A percentile compares a stretch with the other conserved stretches of the same genome.
Conservation (phyloP, 2,113 vertebrate species). For the Actenoides hombroni region DNA sequence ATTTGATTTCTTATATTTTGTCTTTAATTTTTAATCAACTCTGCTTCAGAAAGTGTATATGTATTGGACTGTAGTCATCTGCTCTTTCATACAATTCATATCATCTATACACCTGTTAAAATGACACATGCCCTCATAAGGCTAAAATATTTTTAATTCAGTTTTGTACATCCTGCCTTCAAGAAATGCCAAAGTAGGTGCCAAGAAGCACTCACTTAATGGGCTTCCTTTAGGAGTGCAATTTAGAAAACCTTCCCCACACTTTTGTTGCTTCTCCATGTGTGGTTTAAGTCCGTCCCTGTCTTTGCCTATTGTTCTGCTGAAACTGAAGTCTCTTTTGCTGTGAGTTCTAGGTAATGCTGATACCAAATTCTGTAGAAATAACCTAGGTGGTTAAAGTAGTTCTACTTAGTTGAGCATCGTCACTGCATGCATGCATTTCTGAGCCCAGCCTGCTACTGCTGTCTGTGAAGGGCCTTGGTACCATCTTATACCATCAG, state of each 20-base stretch:
- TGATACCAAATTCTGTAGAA: not conserved
- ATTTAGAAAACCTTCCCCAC: not conserved
- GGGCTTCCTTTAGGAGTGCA: not conserved
- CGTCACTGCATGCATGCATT: not conserved
- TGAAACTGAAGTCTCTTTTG: not conserved
- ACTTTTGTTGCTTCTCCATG: not conserved
- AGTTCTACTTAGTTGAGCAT: not conserved
- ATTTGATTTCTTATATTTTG: not conserved
- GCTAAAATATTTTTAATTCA: not conserved
- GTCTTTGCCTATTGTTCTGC: not conserved
- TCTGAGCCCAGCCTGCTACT: not conserved
- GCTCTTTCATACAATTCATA: not conserved
- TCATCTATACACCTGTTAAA: not conserved
- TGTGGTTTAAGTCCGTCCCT: not conserved
- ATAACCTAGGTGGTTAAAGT: not conserved
- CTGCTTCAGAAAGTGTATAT: not conserved
- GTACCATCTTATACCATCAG: not conserved
- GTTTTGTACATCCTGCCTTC: not conserved
- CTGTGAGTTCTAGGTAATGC: not conserved
- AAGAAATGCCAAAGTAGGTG: not conserved
- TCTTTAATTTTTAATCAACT: not conserved
- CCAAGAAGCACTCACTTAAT: not conserved
- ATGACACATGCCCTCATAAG: not conserved
- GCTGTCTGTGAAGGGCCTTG: not conserved
- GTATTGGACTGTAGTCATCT: not conserved